Evolutionary conservation across 1,140 invertebrate species (phyloP), one percentile per base, ranked within the genome.

Genomic region (Cephus cinctus): DNA sequence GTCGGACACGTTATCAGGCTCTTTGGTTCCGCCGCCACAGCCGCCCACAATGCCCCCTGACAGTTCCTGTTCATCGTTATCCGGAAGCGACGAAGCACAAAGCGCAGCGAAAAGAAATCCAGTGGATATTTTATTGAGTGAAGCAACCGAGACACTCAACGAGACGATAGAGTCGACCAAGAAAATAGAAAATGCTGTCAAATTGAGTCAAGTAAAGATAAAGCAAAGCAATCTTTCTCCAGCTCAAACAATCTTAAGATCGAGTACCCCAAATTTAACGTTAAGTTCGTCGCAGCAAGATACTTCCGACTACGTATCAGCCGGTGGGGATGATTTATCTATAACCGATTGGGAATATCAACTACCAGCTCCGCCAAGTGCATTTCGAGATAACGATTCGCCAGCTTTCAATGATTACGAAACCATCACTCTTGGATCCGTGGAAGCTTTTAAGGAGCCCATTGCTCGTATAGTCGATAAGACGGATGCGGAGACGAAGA

Each of bases 341-440:
- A 60, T 68, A 1, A 61, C 57, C 0, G 80, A 83, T 34, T 85
- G 83, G 83, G 78, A 84, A 25, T 84, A 84, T 53, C 77, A 81
- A 52, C 66, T 84, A n/a, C 83, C 83, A 6, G 80, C 81, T 2
- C 83, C 83, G 2, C 83, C 83, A 1, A 81, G 76, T 38, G 80
- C 70, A n/a, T 84, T 83, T 50, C 64, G 81, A 8, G 82, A 84
- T 51, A 59, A 61, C 12, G 50, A 55, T 38, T 77, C 75, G 11
- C 70, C 77, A 4, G 54, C 22, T 47, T 46, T 70, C 3, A 59
- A 67, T 4, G 64, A 63, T 20, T 71, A 66, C 11, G 71, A 73
- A 11, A 67, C 67, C 3, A 54, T 75, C 1, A 62, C 57, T 5
- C 36, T 54, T 5, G 43, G 45, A 5, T 52, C 61, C 3, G 43